A percentile compares a stretch with the other conserved stretches of the same genome.
phyloP scores from a whole-genome alignment of 2,888 invertebrate genomes.

The Drosophila putrida region DNA sequence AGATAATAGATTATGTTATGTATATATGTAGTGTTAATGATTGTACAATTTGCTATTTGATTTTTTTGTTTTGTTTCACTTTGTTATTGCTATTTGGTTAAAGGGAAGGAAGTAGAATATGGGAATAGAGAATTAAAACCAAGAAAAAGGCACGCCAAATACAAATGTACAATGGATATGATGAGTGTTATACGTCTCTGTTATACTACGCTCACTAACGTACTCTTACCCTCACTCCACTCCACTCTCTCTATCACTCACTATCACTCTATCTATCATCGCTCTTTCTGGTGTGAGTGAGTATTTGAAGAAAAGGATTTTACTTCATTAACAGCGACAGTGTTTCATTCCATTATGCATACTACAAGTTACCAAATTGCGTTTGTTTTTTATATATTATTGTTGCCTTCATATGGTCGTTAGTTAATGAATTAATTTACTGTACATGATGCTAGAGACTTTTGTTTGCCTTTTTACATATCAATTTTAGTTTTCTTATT shows the following conservation, averaged over 20 bases:
- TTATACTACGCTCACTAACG: background rate
- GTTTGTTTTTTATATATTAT: background rate
- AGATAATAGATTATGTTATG: conserved; percentile 13
- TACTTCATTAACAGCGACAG: conserved; percentile 4
- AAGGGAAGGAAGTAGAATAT: too few species aligned
- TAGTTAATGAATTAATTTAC: conserved; percentile 8
- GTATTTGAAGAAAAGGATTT: conserved; percentile 20
- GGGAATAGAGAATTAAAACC: background rate
- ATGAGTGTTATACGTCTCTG: background rate
- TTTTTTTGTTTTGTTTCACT: conserved; percentile 4
- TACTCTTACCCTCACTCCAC: background rate
- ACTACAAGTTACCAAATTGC: background rate
- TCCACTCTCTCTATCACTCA: background rate
- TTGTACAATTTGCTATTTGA: conserved; percentile 51
- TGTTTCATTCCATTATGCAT: conserved; percentile 13
- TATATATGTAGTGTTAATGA: conserved; percentile 24
- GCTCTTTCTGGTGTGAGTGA: conserved; percentile 22
- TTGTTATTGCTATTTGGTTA: background rate
- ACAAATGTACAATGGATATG: conserved; percentile 14
- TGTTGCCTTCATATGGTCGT: conserved; percentile 13
- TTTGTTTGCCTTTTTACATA: conserved; percentile 23
- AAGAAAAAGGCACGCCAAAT: conserved; percentile 30
- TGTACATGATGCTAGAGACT: conserved; percentile 13
- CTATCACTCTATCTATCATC: background rate
- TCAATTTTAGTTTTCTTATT: conserved; percentile 12